Base-by-base conservation (phyloP, 2,888 invertebrate genomes). In the Patella caerulea region DNA sequence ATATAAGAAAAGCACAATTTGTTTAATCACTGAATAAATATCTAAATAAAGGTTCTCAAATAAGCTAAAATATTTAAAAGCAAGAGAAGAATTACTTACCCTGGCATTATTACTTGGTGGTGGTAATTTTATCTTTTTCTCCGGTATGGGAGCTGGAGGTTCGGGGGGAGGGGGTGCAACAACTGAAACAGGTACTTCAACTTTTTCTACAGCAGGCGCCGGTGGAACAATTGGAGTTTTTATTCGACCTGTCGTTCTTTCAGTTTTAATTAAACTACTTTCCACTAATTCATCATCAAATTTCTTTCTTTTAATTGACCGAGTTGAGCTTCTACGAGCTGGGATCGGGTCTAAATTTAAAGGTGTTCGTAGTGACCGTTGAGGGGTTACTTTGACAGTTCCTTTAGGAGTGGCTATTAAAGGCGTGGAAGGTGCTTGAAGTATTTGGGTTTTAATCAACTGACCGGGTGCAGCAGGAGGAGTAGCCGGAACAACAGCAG, bases 201-300 rank as follows among this genome's bases (percentile, higher is more conserved):
- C 77, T 71, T 82, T 79, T 75, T 86, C 85, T 0, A 78, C 77
- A 77, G 79, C 78, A 17, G 19, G 55, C 34, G 29, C 0, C 54
- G 24, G 56, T 73, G 73, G 15, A 69, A 69, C 45, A 52, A 73
- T 54, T 24, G 72, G 79, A 56, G 69, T 77, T 70, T 75, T 80
- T 15, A 78, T 76, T 65, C 65, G 65, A 19, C 65, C 24, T 24
- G 65, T 19, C 24, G 65, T 65, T 11, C 89, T 82, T 72, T 88
- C 91, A 75, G 85, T 93, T 88, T 83, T 91, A 14, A 95, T 94
- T 78, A 96, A 92, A 91, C 96, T 96, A 84, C 96, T 97, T 86
- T 98, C 98, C 0, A 98, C 98, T 78, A 98, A 93, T 92, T 99
- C 98, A 93, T 98, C 98, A 90, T 98, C 98, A 92, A 98, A 98